These are phyloP conservation scores for Rhinopomastus cyanomelas DNA, from an alignment of 2,113 vertebrate genomes.

Conservation along the genomic window DNA sequence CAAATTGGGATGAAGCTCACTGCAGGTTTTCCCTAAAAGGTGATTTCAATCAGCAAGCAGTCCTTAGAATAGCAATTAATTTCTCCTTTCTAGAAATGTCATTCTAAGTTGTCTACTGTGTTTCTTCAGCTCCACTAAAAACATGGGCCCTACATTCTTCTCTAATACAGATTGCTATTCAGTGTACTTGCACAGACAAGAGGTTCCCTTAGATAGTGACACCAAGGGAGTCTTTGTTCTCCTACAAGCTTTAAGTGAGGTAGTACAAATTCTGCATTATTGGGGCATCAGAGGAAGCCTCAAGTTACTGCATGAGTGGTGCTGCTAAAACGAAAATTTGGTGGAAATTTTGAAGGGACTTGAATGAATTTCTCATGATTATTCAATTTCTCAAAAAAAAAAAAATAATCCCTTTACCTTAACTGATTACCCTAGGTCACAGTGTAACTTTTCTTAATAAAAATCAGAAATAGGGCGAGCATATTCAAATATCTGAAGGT, in stretches of 20 bases:
- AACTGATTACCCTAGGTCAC: not conserved
- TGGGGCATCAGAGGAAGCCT: rapidly evolving
- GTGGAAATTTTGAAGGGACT: not conserved
- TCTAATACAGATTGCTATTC: not conserved
- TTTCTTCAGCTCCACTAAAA: not conserved
- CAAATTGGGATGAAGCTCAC: not conserved
- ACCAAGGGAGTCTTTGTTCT: not conserved
- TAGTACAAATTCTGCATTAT: not conserved
- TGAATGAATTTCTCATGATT: not conserved
- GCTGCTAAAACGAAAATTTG: not conserved
- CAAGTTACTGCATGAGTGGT: not conserved
- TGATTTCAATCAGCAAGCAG: not conserved
- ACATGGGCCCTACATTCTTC: not conserved
- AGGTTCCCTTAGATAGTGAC: not conserved
- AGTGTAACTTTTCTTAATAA: not conserved
- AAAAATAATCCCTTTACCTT: not conserved
- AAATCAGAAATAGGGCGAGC: not conserved
- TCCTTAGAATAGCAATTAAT: not conserved
- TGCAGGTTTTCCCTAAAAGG: not conserved
- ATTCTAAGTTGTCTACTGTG: no score
- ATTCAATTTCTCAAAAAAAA: not conserved
- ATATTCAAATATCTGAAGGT: not conserved
- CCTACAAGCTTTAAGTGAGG: not conserved
- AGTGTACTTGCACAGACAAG: not conserved
- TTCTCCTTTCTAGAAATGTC: not conserved